Percentiles rank a stretch among this genome's conserved stretches.
phyloP scores from a whole-genome alignment of 2,113 vertebrate species.

The Gavialis gangeticus region DNA sequence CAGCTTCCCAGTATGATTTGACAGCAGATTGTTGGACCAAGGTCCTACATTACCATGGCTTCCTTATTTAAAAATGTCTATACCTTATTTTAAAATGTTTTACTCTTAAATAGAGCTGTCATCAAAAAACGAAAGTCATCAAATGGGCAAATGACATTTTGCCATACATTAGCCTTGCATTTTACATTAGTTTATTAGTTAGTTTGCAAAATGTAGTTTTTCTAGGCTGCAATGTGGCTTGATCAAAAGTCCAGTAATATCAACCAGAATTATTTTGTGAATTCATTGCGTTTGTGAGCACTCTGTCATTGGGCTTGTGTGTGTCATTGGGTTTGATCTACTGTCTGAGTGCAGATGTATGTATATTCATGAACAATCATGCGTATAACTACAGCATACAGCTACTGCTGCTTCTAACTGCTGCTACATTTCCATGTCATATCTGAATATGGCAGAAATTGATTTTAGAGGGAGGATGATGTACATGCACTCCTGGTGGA shows the following conservation, averaged over 20 bases:
- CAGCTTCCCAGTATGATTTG: too few species aligned
- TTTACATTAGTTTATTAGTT: too few species aligned
- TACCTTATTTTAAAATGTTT: too few species aligned
- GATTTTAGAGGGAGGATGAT: background rate
- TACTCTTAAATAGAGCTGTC: too few species aligned
- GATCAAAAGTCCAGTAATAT: background rate
- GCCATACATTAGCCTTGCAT: too few species aligned
- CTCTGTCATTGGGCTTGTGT: background rate
- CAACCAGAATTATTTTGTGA: background rate
- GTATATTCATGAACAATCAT: background rate
- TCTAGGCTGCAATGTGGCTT: background rate
- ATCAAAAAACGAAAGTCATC: too few species aligned
- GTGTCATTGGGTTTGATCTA: background rate
- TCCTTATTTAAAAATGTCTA: too few species aligned
- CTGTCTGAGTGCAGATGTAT: rapidly evolving
- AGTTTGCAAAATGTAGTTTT: too few species aligned
- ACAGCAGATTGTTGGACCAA: too few species aligned
- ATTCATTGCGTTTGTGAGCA: background rate
- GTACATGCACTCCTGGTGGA: background rate
- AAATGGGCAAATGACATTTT: too few species aligned
- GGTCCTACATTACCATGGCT: too few species aligned
- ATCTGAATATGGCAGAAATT: background rate
- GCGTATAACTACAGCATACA: background rate
- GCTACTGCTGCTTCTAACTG: background rate
- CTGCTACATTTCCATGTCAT: background rate